phyloP scores from a whole-genome alignment of 2,888 invertebrate genomes.

The Polymixis lichenea region DNA sequence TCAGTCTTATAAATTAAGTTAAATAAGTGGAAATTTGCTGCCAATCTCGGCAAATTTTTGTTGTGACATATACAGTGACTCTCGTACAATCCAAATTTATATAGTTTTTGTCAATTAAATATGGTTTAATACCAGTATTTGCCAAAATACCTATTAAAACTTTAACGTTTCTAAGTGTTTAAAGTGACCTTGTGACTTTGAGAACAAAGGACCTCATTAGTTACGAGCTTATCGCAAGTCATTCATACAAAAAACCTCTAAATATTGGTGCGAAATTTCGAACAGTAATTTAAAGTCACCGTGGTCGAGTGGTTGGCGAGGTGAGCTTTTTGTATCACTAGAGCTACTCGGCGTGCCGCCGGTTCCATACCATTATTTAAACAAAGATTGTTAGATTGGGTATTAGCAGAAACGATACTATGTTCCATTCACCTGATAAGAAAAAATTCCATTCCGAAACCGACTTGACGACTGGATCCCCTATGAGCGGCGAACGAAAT shows the following conservation, averaged over 20 bases:
- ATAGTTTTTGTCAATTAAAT: background rate
- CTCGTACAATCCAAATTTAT: background rate
- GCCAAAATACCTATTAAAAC: background rate
- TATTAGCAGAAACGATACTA: background rate
- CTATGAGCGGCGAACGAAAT: background rate
- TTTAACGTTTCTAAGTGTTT: background rate
- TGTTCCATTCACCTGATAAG: background rate
- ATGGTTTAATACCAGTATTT: background rate
- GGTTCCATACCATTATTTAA: background rate
- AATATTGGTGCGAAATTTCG: background rate
- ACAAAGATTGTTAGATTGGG: background rate
- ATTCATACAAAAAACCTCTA: background rate
- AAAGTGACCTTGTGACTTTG: background rate
- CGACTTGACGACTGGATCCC: background rate
- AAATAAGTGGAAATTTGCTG: background rate
- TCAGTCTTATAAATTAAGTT: background rate
- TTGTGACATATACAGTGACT: background rate
- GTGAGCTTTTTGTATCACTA: background rate
- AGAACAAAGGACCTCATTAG: background rate
- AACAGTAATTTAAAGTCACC: background rate
- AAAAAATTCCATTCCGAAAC: background rate
- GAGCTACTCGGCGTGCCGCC: background rate
- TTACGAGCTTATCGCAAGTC: background rate
- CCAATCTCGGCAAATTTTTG: background rate
- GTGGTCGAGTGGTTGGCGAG: background rate